Evolutionary conservation across 1,140 invertebrate genomes (phyloP).

Genomic region (Drosophila saltans): DNA sequence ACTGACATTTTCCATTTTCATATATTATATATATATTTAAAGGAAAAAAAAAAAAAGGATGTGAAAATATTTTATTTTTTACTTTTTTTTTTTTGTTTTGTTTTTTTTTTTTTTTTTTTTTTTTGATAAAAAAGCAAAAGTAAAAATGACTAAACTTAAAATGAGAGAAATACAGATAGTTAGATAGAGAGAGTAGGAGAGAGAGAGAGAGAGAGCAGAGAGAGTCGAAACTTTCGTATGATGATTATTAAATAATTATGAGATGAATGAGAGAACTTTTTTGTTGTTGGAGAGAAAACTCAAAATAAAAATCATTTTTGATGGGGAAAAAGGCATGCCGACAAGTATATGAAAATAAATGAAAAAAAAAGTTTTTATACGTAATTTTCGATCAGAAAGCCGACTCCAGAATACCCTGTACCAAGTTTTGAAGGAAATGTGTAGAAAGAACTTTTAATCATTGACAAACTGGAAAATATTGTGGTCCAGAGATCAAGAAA

Average conservation of each 20-base stretch:
- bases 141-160: constrained; percentile 35
- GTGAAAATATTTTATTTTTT: constrained; percentile 31
- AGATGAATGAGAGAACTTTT: constrained; percentile 42
- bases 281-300: constrained; percentile 14
- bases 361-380: background rate
- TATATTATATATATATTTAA: constrained; percentile 39
- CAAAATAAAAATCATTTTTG: background rate
- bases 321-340: background rate
- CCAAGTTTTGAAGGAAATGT: background rate
- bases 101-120: constrained; percentile 35
- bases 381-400: background rate
- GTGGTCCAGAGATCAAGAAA: no score
- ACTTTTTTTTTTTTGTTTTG: constrained; percentile 8
- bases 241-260: constrained; percentile 39
- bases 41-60: constrained; percentile 44
- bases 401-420: background rate
- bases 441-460: no score
- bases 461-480: no score
- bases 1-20: constrained; percentile 31
- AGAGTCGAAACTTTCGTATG: constrained; percentile 11
- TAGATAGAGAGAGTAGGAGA: constrained; percentile 23
- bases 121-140: constrained; percentile 66
- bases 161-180: constrained; percentile 27
- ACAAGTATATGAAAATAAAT: background rate
- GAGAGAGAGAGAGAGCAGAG: constrained; percentile 30